Percentiles rank a stretch among this genome's conserved stretches.
These are phyloP conservation scores for Andricus quercusramuli DNA, from an alignment of 2,888 invertebrate genomes.

Conservation along the genomic window DNA sequence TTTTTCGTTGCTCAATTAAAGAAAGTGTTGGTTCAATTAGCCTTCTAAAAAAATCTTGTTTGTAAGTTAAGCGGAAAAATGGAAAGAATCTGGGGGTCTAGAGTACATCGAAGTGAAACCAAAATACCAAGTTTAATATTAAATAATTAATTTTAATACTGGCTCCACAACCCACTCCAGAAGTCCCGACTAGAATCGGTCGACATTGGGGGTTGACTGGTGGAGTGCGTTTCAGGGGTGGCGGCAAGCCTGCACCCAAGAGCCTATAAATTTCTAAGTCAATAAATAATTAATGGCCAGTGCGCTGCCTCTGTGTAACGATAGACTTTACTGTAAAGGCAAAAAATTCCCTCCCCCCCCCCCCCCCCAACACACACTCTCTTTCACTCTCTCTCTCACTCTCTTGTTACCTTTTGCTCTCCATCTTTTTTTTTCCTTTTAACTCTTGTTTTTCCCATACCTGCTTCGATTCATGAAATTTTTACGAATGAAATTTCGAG, in stretches of 20 bases:
- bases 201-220: slow-evolving; percentile 48
- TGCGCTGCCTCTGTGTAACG: slow-evolving; percentile 68
- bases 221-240: slow-evolving; percentile 56
- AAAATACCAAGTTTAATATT: slow-evolving; percentile 82
- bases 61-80: too few relatives aligned
- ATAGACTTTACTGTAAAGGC: slow-evolving; percentile 57
- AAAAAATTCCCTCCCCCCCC: slow-evolving; percentile 43
- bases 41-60: too few relatives aligned
- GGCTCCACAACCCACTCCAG: slow-evolving; percentile 67
- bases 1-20: too few relatives aligned
- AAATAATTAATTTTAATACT: slow-evolving; percentile 83
- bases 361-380: slow-evolving; percentile 45
- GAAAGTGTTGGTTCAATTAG: too few relatives aligned
- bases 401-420: slow-evolving; percentile 45
- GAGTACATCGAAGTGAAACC: slow-evolving; percentile 51
- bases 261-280: slow-evolving; percentile 78
- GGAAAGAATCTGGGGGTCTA: neutral
- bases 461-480: slow-evolving; percentile 37
- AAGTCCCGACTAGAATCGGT: slow-evolving; percentile 57
- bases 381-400: slow-evolving; percentile 46
- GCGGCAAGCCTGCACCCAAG: slow-evolving; percentile 72
- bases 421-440: slow-evolving; percentile 52
- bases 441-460: slow-evolving; percentile 48
- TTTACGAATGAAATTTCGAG: slow-evolving; percentile 41
- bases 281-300: slow-evolving; percentile 78